Base-by-base conservation (phyloP, 2,888 invertebrate species). In the Clostera curtula region DNA sequence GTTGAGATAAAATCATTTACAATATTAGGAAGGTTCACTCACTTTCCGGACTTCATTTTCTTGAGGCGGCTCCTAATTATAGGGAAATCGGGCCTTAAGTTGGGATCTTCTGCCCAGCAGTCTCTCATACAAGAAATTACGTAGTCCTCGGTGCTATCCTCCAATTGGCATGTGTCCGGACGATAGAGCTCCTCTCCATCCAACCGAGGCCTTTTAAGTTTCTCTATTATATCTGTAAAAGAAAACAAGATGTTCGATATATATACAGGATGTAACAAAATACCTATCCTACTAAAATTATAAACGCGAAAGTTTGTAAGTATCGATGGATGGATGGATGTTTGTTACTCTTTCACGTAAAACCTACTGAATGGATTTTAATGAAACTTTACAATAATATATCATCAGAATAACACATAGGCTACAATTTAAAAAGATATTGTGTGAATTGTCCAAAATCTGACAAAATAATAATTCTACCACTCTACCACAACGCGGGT, bases 41-140 rank as follows among this genome's bases (percentile, higher is more conserved):
- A 93, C 93, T 91, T 89, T 64, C 96, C 96, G 32, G 93, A 89
- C 70, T 90, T 93, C 91, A 97, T 91, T 66, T 92, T 92, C 84
- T 97, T 96, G 46, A 97, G 87, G 19, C 92, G 87, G 27, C 76
- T 82, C 56, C 96, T 86, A 46, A 97, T 90, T 27, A 86, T 86
- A 47, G 89, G 87, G 72, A 97, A 96, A 69, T 96, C 97, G 0
- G 96, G 97, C 43, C 97, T 82, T 5, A 80, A 57, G 34, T 91
- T 92, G 1, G 96, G 94, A 51, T 89, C 89, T 65, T 97, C 96
- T 9, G 90, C 86, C 97, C 97, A 97, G 66, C 95, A 95, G 59
- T 95, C 95, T 54, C 87, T 88, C 87, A 97, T 95, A 56, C 92
- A 91, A 40, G 88, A 87, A 36, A 93, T 75, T 34, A 96, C 88